A percentile compares a stretch with the other conserved stretches of the same genome.
phyloP scores from a whole-genome alignment of 2,888 invertebrate species.

The Lacanobia oleracea region DNA sequence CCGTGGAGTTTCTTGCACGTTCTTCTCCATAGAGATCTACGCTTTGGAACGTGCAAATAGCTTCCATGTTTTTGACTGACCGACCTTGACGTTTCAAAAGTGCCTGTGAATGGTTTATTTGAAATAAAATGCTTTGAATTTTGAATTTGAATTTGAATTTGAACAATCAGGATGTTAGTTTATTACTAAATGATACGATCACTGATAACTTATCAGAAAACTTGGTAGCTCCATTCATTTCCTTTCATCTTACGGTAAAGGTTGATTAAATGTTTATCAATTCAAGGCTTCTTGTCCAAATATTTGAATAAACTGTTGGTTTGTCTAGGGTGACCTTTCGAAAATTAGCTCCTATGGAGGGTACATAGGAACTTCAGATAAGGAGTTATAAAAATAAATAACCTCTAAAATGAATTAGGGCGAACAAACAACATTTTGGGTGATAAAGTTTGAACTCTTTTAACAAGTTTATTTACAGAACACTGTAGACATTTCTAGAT shows the following conservation, averaged over 20 bases:
- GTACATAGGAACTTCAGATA: conserved; percentile 7
- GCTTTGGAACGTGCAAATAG: too few relatives aligned
- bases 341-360: background rate
- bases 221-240: background rate
- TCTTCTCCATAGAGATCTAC: too few relatives aligned
- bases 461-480: background rate
- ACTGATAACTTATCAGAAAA: conserved; percentile 3
- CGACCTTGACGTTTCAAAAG: too few relatives aligned
- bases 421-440: background rate
- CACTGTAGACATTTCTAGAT: background rate
- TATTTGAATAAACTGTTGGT: conserved; percentile 6
- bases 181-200: background rate
- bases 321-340: conserved; percentile 8
- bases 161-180: too few relatives aligned
- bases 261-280: background rate
- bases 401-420: background rate
- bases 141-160: too few relatives aligned
- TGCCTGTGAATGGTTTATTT: too few relatives aligned
- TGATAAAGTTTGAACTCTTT: background rate
- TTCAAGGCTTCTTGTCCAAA: conserved; percentile 9
- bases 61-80: too few relatives aligned
- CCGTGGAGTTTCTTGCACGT: too few relatives aligned
- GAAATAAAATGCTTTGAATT: too few relatives aligned
- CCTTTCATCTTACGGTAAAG: background rate
- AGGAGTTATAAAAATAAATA: background rate